These are phyloP conservation scores for Rhamphomyia laevipes DNA, from an alignment of 2,888 invertebrate species.

Conservation along the genomic window DNA sequence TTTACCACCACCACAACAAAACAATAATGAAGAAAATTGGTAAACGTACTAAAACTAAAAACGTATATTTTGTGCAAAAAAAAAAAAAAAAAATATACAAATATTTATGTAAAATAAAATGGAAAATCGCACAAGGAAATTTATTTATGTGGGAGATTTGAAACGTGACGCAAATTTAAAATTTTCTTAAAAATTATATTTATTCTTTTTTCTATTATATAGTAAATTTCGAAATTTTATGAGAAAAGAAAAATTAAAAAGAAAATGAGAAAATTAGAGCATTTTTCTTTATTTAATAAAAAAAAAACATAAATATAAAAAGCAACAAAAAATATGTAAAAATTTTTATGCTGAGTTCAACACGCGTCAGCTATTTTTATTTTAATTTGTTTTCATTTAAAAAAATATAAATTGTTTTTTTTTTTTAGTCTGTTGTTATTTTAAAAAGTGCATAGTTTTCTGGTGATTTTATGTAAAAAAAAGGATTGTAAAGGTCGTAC, in stretches of 20 bases:
- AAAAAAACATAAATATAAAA: too few relatives aligned
- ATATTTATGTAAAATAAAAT: not conserved
- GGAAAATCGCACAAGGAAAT: not conserved
- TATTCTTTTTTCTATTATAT: not conserved
- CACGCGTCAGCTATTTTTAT: not conserved
- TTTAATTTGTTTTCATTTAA: too few relatives aligned
- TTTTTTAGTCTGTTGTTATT: too few relatives aligned
- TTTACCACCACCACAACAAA: not conserved
- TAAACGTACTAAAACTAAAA: not conserved
- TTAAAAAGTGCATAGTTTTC: too few relatives aligned
- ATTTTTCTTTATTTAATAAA: not conserved
- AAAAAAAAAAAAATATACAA: not conserved
- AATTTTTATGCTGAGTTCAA: not conserved
- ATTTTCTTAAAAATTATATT: not conserved
- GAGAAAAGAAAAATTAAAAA: too few relatives aligned
- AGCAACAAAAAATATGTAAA: too few relatives aligned
- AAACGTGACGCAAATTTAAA: not conserved
- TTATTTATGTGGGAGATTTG: not conserved
- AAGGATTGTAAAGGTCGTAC: too few relatives aligned
- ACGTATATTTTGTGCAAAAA: not conserved
- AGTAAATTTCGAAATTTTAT: not conserved
- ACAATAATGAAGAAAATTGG: not conserved
- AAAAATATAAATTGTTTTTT: too few relatives aligned
- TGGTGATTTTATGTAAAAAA: too few relatives aligned
- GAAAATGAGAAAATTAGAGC: too few relatives aligned